Evolutionary conservation across 2,113 vertebrate species (phyloP).

Genomic region (Gymnarchus niloticus): DNA sequence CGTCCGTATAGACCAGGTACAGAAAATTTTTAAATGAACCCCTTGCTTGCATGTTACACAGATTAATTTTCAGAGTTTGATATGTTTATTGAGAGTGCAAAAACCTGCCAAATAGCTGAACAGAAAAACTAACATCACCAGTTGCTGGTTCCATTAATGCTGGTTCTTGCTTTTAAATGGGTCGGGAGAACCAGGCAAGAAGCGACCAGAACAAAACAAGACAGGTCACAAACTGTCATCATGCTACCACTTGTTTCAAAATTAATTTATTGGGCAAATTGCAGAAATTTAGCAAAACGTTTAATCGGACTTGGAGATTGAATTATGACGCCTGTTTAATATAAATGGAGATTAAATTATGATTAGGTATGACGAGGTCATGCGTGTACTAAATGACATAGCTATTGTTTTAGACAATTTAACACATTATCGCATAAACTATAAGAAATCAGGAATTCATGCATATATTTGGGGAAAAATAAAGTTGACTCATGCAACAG

Average conservation of each 20-base stretch:
- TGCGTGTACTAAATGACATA: too few species aligned
- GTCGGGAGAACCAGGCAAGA: too few species aligned
- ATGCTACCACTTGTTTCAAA: background rate
- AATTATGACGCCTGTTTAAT: too few species aligned
- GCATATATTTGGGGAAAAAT: too few species aligned
- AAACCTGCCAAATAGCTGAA: background rate
- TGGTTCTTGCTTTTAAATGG: background rate
- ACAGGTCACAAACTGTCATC: background rate
- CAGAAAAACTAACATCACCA: background rate
- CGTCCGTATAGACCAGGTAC: background rate
- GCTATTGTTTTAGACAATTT: too few species aligned
- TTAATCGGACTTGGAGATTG: background rate
- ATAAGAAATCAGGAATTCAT: too few species aligned
- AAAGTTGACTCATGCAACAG: too few species aligned
- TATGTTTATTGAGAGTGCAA: background rate
- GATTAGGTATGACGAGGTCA: too few species aligned
- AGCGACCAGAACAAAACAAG: background rate
- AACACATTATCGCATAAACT: too few species aligned
- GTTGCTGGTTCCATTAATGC: background rate
- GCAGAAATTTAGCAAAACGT: background rate
- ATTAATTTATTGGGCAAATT: background rate
- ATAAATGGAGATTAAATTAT: too few species aligned
- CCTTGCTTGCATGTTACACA: background rate
- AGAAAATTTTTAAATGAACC: background rate
- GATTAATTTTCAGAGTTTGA: background rate